Base-by-base conservation (phyloP, 2,113 vertebrate species). In the Hemicordylus capensis region DNA sequence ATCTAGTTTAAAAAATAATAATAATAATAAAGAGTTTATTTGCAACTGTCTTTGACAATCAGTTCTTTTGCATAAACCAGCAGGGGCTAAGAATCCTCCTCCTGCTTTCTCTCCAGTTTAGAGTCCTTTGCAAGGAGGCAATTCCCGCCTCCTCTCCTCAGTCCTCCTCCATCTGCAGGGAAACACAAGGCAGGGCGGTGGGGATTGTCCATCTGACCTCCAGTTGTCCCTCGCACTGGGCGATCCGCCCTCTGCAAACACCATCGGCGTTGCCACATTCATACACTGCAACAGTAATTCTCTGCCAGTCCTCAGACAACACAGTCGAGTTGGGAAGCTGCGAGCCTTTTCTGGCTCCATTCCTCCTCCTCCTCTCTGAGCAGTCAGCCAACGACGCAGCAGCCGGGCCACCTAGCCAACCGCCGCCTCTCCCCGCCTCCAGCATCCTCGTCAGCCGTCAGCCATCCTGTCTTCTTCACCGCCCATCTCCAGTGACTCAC, bases 401-500 rank as follows among this genome's bases (percentile, higher is more conserved):
- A 9, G 2, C 31, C 37, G 42, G 3, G 46, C n/a, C 83, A 0
- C 56, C 28, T 1, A 0, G n/a, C 64, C 22, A 26, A 6, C 54
- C 48, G 3, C 26, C 48, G 4, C 44, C 31, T 24, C 39, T 11
- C 4, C 46, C 2, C 20, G 15, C n/a, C 31, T 83, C 89, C 48
- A 0, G 1, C 15, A 90, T 86, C 91, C 76, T 84, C 82, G 34
- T 31, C 63, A 44, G 14, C 0, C 69, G 76, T 48, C 37, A 42
- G 48, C 46, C 66, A 3, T 19, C 22, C 6, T 12, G 61, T 54
- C 83, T 72, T 34, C 83, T 72, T 34, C 10, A 0, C 77, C 37
- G 31, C 28, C 63, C 79, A 76, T 46, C 92, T n/a, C 84, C n/a
- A 22, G 63, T 63, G 48, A 87, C 81, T 74, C 64, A 75, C 28